Base-by-base conservation (phyloP, 1,140 invertebrate species). In the Nixonia krombeini region DNA sequence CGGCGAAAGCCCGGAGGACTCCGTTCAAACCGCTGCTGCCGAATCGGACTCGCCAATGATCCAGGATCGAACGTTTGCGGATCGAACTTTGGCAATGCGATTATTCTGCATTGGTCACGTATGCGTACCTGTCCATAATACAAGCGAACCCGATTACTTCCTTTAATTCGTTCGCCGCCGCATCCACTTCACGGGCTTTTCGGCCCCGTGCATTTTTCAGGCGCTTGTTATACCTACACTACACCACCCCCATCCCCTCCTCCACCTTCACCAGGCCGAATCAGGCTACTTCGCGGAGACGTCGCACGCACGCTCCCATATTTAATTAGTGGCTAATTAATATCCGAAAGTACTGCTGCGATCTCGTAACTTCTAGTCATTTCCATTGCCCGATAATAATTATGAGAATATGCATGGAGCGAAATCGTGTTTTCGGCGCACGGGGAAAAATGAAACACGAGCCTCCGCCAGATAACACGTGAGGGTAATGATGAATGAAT, bases 41-140 rank as follows among this genome's bases (percentile, higher is more conserved):
- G 25, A 45, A 45, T 29, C 13, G 25, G 51, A 59, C 37, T 51
- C 40, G 41, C 58, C 49, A 46, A 56, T 63, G 61, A 70, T 64
- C 64, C 56, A 57, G 51, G 42, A 70, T 70, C 66, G 59, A 64
- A 55, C 58, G 53, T 41, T 57, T 62, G 65, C 58, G 53, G 65
- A 62, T 69, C 58, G 50, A 64, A 59, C 56, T 38, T 44, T 45
- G 67, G 55, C 61, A 70, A 70, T 70, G 52, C 67, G 61, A 65
- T 70, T 70, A 70, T 46, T 49, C 51, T n/a, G 56, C 46, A 31
- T 62, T 62, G 41, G 67, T 70, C 65, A 70, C 45, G 33, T 55
- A 61, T 61, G 67, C 62, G 49, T 53, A 62, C 57, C 57, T 63
- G 57, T 62, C 61, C 53, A 44, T 28, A 57, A 64, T 56, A 56